Percentiles rank a stretch among this genome's conserved stretches.
phyloP scores from a whole-genome alignment of 2,113 vertebrate species.

The Salvator merianae region DNA sequence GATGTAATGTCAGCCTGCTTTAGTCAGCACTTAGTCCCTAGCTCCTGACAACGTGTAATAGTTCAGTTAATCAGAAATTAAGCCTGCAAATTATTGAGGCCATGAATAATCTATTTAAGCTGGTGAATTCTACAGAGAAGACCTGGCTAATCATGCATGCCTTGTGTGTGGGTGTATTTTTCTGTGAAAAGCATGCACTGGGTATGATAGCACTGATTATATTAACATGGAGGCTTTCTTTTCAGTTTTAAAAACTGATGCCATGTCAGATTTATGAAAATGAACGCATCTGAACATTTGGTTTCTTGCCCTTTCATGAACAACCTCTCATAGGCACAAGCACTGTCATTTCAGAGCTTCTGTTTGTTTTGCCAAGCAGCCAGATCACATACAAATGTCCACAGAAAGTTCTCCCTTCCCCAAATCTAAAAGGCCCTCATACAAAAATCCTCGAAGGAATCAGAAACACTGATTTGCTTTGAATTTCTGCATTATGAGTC shows the following conservation, averaged over 20 bases:
- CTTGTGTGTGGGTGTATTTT: background rate
- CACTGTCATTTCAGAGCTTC: background rate
- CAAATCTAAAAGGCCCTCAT: background rate
- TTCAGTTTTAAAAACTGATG: background rate
- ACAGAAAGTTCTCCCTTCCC: too few species aligned
- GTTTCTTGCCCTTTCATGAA: background rate
- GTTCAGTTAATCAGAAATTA: slow-evolving; percentile 4
- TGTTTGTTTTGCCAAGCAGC: background rate
- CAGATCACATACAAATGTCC: background rate
- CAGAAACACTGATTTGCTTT: background rate
- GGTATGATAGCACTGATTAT: background rate
- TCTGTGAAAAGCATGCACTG: background rate
- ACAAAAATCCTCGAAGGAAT: background rate
- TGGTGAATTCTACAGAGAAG: slow-evolving; percentile 14
- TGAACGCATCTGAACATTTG: background rate
- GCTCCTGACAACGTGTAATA: background rate
- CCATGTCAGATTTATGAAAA: slow-evolving; percentile 5
- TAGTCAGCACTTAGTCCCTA: background rate
- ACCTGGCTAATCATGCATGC: slow-evolving; percentile 17
- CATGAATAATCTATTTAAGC: slow-evolving; percentile 9
- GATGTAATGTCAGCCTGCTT: background rate
- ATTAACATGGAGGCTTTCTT: background rate
- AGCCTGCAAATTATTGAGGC: slow-evolving; percentile 19
- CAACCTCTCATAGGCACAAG: too few species aligned
- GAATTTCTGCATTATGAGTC: background rate